Evolutionary conservation across 1,140 invertebrate species (phyloP), one percentile per base, ranked within the genome.

Genomic region (Monochamus saltuarius): DNA sequence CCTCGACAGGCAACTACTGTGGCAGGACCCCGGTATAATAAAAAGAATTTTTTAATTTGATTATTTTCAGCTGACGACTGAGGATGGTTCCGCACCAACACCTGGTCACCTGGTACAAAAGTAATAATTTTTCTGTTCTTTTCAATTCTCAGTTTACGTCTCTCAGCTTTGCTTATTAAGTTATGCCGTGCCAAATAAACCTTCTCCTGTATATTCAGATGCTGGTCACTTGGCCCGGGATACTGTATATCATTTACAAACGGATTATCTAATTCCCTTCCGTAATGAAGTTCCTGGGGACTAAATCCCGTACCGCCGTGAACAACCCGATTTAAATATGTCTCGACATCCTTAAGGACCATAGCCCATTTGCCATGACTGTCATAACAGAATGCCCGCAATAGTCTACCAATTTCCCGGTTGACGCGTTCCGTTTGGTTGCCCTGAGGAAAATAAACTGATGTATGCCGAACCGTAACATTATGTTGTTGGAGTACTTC

Each of bases 381-480:
- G 13, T 19, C 34, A 17, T 55, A 2, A 22, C 56, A 59, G 14
- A 13, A 59, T 17, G 56, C 17, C 2, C 56, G 16, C 11, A 59
- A 40, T 3, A 59, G 7, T 8, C 56, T 8, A 16, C 37, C 49
- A 9, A 59, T 55, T 37, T 59, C 56, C 7, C 38, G 34, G 2
- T 51, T 55, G 11, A 11, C 7, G 1, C 57, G 14, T 59, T 59
- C 49, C 0, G 19, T 40, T 11, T 16, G 13, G 39, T 59, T 59
- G 1, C 56, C 16, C 7, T 35, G 22, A 29, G 49, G 56, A 17
- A 51, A 53, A 59, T 53, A 59, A 7, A 59, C 37, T 8, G 56
- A 55, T 13, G 34, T 53, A 56, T n/a, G 17, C n/a, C n/a, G 13
- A 49, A 29, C 16, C 29, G 16, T 53, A 11, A 59, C 11, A 4